Percentiles rank a stretch among this genome's conserved stretches.
These are phyloP conservation scores for Dipodomys ordii DNA, from an alignment of 2,113 vertebrate genomes.

Conservation along the genomic window DNA sequence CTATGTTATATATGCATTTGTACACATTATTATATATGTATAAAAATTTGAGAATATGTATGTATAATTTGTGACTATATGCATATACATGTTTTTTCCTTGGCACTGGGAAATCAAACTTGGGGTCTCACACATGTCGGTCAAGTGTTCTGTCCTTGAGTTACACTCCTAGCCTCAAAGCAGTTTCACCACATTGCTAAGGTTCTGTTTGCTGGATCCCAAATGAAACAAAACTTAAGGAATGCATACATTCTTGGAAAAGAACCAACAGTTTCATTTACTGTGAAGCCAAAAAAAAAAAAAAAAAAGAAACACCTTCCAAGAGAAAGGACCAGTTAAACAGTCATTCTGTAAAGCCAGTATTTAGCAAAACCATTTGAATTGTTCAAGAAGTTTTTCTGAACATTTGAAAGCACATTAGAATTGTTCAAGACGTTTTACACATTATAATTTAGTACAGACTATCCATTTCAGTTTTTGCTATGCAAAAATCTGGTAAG, in stretches of 20 bases:
- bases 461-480: neutral
- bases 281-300: constrained; percentile 8
- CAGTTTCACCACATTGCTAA: neutral
- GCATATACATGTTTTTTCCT: no score
- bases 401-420: neutral
- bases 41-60: no score
- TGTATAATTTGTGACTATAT: no score
- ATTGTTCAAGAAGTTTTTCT: neutral
- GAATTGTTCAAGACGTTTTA: neutral
- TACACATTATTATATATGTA: no score
- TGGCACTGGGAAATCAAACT: neutral
- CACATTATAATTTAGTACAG: neutral
- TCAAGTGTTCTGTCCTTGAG: neutral
- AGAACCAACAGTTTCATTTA: constrained; percentile 11
- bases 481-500: neutral
- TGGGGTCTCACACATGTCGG: neutral
- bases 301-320: constrained; percentile 18
- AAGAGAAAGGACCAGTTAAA: constrained; percentile 3
- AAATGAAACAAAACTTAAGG: neutral
- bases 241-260: neutral
- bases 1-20: no score
- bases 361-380: constrained; percentile 34
- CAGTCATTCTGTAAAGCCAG: constrained; percentile 7
- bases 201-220: neutral
- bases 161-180: neutral